Base-by-base conservation (phyloP, 2,113 vertebrate genomes). In the Poeciliopsis turrubarensis region DNA sequence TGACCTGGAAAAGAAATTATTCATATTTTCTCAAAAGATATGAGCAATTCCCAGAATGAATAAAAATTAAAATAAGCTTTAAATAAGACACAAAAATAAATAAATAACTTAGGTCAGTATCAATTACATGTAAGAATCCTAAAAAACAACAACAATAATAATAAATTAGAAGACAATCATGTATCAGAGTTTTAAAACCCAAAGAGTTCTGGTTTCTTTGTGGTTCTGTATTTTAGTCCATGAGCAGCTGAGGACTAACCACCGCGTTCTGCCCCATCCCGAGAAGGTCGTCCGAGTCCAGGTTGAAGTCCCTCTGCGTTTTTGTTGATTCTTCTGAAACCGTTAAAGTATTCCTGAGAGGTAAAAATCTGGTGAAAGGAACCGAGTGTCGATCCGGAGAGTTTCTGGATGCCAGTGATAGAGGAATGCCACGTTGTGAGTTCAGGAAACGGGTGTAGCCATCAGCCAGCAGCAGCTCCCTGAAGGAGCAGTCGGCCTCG, bases 371-470 rank as follows among this genome's bases (percentile, higher is more conserved):
- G 14, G 88, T 92, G 71, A 94, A 90, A 27, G 88, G 89, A 39
- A 86, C 22, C 0, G 81, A 0, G 11, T 83, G 82, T 41, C 30
- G 89, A 61, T 80, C 85, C 0, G 65, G 64, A 64, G 80, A 83
- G 7, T 60, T 77, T 61, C 79, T 92, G 10, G 89, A 60, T 8
- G 80, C 73, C 78, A 95, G 89, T 7, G 93, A 94, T 83, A 94
- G 47, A 5, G 88, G 86, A 69, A 83, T 74, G 57, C 86, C 67
- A 34, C 91, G 72, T 63, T 86, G 86, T 7, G 87, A 78, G 61
- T 91, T 94, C 0, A 93, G 65, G 68, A 95, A 93, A 17, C 87
- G 87, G 14, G 92, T 92, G 80, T 94, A 94, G 60, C 93, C 93
- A 3, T 94, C 91, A 8, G 78, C 90, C 73, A 90, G 91, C 69